These are phyloP conservation scores for Drosophila histrio DNA, from an alignment of 2,888 invertebrate species.

Conservation along the genomic window DNA sequence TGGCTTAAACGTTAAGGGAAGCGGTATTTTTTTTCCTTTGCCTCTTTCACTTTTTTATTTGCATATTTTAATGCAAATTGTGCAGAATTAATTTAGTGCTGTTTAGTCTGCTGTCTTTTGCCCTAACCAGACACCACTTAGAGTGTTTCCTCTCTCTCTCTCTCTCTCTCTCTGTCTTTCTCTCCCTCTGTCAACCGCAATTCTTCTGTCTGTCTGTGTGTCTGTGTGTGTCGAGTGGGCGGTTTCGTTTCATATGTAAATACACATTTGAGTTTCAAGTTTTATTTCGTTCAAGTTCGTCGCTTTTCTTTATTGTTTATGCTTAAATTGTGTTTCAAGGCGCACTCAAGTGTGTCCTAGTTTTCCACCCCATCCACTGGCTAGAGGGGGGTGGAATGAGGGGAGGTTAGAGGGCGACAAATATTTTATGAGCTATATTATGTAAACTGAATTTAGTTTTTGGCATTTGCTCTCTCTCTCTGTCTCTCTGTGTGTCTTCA, in stretches of 20 bases:
- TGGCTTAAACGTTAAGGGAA: constrained; percentile 58
- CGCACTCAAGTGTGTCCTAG: constrained; percentile 74
- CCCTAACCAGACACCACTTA: constrained; percentile 5
- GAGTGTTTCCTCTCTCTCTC: not conserved
- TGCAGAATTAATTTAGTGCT: constrained; percentile 81
- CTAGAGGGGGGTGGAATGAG: not conserved
- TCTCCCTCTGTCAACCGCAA: constrained; percentile 23
- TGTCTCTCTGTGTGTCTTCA: no score
- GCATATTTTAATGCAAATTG: constrained; percentile 81
- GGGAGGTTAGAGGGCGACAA: constrained; percentile 51
- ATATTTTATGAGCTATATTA: constrained; percentile 78
- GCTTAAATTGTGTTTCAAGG: constrained; percentile 64
- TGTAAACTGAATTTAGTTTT: constrained; percentile 77
- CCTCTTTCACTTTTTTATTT: constrained; percentile 71
- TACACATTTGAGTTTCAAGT: constrained; percentile 71
- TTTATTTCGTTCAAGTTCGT: constrained; percentile 72
- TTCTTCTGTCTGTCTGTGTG: constrained; percentile 31
- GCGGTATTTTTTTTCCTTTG: constrained; percentile 11
- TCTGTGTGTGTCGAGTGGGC: constrained; percentile 58
- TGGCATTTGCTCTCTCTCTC: constrained; percentile 51
- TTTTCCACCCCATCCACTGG: constrained; percentile 25
- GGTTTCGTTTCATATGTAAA: constrained; percentile 78
- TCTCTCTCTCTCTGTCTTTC: constrained; percentile 16
- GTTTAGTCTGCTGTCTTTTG: constrained; percentile 65
- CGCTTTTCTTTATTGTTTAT: constrained; percentile 73